These are phyloP conservation scores for Rhinella marina DNA, from an alignment of 2,797 vertebrate species.

Conservation along the genomic window DNA sequence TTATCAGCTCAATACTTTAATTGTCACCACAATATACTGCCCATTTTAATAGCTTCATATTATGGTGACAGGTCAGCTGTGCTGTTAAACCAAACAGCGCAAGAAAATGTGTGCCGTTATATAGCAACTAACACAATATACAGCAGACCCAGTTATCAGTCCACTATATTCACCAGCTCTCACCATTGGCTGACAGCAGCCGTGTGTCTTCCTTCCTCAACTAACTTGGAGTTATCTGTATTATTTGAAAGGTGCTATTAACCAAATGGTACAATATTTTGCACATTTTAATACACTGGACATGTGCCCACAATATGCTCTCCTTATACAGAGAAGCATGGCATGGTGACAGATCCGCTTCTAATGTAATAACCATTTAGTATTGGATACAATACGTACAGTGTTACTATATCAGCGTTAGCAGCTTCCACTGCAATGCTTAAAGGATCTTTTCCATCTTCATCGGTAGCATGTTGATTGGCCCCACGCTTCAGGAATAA, in stretches of 20 bases:
- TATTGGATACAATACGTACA: conserved; percentile 76
- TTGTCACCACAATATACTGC: not conserved
- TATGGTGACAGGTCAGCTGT: not conserved
- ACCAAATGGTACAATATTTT: not conserved
- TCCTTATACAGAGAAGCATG: not conserved
- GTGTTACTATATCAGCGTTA: conserved; percentile 96
- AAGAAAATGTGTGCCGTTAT: not conserved
- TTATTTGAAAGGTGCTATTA: not conserved
- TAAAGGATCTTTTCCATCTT: conserved; percentile 91
- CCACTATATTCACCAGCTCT: no score
- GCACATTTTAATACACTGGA: no score
- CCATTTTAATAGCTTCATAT: not conserved
- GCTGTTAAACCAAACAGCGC: not conserved
- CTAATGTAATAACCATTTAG: not conserved
- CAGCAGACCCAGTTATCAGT: not conserved
- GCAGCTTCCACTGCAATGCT: conserved; percentile 93
- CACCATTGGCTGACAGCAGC: no score
- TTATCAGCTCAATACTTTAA: no score
- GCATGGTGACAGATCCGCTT: not conserved
- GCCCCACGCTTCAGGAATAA: conserved; percentile 97
- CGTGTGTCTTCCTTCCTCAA: no score
- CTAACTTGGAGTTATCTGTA: no score
- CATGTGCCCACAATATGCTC: not conserved
- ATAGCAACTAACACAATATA: not conserved
- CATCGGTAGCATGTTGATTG: conserved; percentile 94